Evolutionary conservation across 2,888 invertebrate species (phyloP).

Genomic region (Drosophila tripunctata): DNA sequence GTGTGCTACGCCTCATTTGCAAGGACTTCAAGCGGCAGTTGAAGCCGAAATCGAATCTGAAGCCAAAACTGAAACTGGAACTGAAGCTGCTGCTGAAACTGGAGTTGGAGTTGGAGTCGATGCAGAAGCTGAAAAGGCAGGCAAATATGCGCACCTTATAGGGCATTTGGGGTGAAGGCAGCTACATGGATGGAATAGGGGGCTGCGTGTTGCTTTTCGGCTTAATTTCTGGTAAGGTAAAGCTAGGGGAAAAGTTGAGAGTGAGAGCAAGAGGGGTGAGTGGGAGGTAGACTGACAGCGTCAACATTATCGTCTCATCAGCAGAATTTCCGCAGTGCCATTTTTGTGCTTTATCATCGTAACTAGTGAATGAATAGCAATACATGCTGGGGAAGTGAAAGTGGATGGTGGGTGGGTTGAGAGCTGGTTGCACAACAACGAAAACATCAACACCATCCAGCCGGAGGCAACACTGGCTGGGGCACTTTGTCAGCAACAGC

Average conservation of each 20-base stretch:
- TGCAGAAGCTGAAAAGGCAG: constrained; percentile 7
- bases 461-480: constrained; percentile 46
- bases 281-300: constrained; percentile 32
- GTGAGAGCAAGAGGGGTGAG: neutral
- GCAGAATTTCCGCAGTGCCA: constrained; percentile 76
- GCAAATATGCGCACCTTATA: constrained; percentile 70
- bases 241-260: neutral
- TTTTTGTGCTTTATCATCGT: constrained; percentile 80
- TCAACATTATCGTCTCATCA: constrained; percentile 78
- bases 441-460: constrained; percentile 55
- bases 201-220: constrained; percentile 33
- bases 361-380: constrained; percentile 80
- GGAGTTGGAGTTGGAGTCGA: neutral
- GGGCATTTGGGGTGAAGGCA: too few relatives aligned
- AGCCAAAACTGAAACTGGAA: neutral
- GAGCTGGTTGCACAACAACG: constrained; percentile 34
- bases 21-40: constrained; percentile 46
- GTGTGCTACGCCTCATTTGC: constrained; percentile 68
- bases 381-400: constrained; percentile 19
- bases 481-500: constrained; percentile 61
- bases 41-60: neutral
- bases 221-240: constrained; percentile 50
- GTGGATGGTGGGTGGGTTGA: neutral
- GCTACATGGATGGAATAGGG: too few relatives aligned
- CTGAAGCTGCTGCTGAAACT: neutral